Evolutionary conservation across 2,797 vertebrate genomes (phyloP).

Genomic region (Cryptoblepharus egeriae): DNA sequence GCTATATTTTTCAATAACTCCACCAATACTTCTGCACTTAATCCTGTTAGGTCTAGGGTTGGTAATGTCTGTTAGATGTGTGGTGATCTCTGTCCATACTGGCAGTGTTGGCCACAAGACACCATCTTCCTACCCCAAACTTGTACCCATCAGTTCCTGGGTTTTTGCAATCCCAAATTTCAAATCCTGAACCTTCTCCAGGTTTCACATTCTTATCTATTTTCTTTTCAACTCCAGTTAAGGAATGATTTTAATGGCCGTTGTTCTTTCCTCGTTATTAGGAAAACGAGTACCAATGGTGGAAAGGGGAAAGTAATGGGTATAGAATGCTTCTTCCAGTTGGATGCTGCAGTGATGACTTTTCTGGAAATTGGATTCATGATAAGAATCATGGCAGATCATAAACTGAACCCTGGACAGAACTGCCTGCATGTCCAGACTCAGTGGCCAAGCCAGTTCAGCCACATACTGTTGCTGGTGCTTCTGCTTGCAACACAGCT

Average conservation of each 20-base stretch:
- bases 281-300: background rate
- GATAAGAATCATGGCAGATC: too few relatives aligned
- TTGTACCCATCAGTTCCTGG: too few relatives aligned
- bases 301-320: background rate
- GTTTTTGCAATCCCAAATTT: background rate
- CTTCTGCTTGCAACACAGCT: background rate
- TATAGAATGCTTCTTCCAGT: too few relatives aligned
- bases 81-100: too few relatives aligned
- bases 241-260: background rate
- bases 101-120: too few relatives aligned
- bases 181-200: background rate
- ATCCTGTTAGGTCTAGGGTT: too few relatives aligned
- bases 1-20: too few relatives aligned
- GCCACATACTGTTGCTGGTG: background rate
- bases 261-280: background rate
- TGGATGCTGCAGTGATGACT: fast-evolving
- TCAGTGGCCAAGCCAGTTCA: background rate
- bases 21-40: too few relatives aligned
- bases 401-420: background rate
- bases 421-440: too few relatives aligned
- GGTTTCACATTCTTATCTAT: background rate
- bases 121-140: too few relatives aligned
- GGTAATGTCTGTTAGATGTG: too few relatives aligned
- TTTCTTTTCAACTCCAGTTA: background rate
- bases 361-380: background rate